These are phyloP conservation scores for Luffia ferchaultella DNA, from an alignment of 2,888 invertebrate species.

Conservation along the genomic window DNA sequence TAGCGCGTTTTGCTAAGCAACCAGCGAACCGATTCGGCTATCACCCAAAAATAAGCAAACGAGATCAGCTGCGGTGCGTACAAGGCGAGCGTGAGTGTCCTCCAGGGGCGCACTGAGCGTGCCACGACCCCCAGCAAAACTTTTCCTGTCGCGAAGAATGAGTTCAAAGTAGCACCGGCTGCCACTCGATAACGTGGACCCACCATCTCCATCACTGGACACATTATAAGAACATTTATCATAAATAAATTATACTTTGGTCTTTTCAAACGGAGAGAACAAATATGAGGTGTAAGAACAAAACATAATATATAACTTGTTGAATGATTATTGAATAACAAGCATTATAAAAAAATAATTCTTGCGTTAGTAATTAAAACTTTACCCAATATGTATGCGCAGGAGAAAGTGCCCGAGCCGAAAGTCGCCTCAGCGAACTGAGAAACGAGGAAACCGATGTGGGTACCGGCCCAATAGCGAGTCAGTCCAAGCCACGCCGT, in stretches of 20 bases:
- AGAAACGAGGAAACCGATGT: slow-evolving; percentile 72
- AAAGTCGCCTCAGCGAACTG: slow-evolving; percentile 77
- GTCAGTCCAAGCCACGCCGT: slow-evolving; percentile 72
- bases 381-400: slow-evolving; percentile 76
- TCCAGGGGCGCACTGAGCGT: slow-evolving; percentile 76
- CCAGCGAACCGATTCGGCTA: slow-evolving; percentile 83
- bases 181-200: slow-evolving; percentile 77
- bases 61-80: slow-evolving; percentile 77
- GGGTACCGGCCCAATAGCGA: slow-evolving; percentile 73
- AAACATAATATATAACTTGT: background rate
- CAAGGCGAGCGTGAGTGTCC: slow-evolving; percentile 69
- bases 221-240: background rate
- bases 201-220: slow-evolving; percentile 78
- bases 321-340: background rate
- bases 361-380: background rate
- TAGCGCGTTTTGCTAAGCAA: slow-evolving; percentile 74
- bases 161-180: slow-evolving; percentile 75
- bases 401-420: slow-evolving; percentile 75
- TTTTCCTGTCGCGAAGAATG: slow-evolving; percentile 79
- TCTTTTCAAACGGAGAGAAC: background rate
- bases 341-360: too few relatives aligned
- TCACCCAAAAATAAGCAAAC: slow-evolving; percentile 73
- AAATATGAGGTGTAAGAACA: background rate
- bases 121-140: slow-evolving; percentile 75
- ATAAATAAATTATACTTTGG: background rate